phyloP scores from a whole-genome alignment of 2,797 vertebrate species.

The Hypotaenidia philippensis region DNA sequence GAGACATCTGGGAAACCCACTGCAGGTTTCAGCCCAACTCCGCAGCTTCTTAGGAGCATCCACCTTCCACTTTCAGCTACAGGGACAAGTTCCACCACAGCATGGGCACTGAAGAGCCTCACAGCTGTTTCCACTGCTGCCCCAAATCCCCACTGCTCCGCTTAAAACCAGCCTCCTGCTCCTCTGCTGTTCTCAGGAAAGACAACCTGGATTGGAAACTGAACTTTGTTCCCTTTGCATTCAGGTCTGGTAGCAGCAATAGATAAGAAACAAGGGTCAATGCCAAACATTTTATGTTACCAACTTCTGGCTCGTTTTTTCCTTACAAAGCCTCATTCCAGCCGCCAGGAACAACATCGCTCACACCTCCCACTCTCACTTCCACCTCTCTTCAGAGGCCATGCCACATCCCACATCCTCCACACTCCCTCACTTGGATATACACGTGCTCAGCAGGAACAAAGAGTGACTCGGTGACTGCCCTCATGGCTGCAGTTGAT shows the following conservation, averaged over 20 bases:
- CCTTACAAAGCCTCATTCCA: not conserved
- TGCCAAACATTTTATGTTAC: not conserved
- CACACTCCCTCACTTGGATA: not conserved
- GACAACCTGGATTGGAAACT: not conserved
- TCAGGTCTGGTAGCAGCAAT: not conserved
- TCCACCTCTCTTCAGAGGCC: not conserved
- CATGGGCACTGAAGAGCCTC: not conserved
- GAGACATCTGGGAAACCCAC: not conserved
- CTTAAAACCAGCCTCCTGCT: not conserved
- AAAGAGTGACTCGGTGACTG: rapidly evolving
- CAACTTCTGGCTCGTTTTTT: not conserved
- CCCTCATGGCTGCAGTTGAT: not conserved
- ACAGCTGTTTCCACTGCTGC: not conserved
- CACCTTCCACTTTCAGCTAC: not conserved
- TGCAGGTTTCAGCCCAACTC: not conserved
- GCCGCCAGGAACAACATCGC: not conserved
- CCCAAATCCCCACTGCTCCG: not conserved
- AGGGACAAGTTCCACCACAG: not conserved
- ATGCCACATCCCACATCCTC: not conserved
- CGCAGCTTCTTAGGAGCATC: rapidly evolving
- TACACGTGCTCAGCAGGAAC: not conserved
- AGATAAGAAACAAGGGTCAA: conserved; percentile 7
- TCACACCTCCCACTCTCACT: not conserved
- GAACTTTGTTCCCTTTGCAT: conserved; percentile 53
- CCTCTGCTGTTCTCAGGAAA: not conserved